Conservation (phyloP, 2,888 invertebrate genomes). For the Onchidella celtica region DNA sequence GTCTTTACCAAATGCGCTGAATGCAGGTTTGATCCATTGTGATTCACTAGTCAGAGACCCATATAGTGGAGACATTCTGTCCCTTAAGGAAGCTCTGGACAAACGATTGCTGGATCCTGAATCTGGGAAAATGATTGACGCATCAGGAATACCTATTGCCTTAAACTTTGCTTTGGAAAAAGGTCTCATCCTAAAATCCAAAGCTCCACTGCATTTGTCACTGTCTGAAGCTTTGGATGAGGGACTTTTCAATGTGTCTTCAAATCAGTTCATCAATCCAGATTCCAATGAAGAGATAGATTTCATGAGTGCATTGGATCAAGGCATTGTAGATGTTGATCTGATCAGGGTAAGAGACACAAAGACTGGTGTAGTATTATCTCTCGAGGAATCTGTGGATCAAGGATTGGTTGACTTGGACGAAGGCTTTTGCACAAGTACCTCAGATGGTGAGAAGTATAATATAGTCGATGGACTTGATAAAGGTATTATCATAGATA, state of each 20-base stretch:
- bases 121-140: constrained; percentile 74
- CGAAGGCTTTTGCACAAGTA: constrained; percentile 63
- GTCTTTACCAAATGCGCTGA: constrained; percentile 70
- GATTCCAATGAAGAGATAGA: constrained; percentile 68
- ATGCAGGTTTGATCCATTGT: constrained; percentile 66
- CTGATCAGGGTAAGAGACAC: constrained; percentile 65
- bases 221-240: constrained; percentile 74
- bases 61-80: constrained; percentile 70
- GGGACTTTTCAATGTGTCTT: constrained; percentile 69
- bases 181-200: constrained; percentile 70
- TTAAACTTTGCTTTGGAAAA: constrained; percentile 73
- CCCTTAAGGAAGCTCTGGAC: constrained; percentile 71
- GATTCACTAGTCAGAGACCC: constrained; percentile 74
- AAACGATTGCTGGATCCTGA: constrained; percentile 70
- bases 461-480: constrained; percentile 71
- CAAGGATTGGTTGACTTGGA: constrained; percentile 63
- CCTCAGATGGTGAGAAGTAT: constrained; percentile 60
- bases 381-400: constrained; percentile 66
- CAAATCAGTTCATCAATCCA: constrained; percentile 70
- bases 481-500: constrained; percentile 70
- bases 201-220: constrained; percentile 70
- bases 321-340: constrained; percentile 67
- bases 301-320: constrained; percentile 65
- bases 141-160: constrained; percentile 69
- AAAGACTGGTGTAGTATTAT: constrained; percentile 61